phyloP scores from a whole-genome alignment of 23 tunicate species.

The Clavelina lepadiformis region DNA sequence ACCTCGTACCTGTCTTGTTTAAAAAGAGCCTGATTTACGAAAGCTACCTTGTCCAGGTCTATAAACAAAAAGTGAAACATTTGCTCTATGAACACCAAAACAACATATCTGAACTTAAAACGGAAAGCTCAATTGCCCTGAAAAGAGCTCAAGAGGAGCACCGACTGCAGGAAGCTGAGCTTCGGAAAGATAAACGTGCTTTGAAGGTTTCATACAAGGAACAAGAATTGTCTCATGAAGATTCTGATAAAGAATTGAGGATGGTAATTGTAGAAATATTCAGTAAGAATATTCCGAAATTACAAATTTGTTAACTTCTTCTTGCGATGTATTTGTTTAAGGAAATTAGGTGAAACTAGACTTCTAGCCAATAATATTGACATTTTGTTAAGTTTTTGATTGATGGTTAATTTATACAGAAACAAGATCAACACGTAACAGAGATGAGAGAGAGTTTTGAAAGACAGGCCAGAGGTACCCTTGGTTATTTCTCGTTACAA shows the following conservation, averaged over 20 bases:
- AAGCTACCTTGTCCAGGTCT: conserved; percentile 38
- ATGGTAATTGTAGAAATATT: conserved; percentile 26
- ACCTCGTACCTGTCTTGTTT: too few species aligned
- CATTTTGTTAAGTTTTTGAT: background rate
- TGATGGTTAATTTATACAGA: conserved; percentile 16
- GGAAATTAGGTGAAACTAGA: background rate
- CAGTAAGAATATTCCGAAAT: background rate
- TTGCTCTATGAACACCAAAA: conserved; percentile 97
- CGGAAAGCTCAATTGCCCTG: conserved; percentile 81
- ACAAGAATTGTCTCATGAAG: conserved; percentile 92
- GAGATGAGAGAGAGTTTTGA: conserved; percentile 68
- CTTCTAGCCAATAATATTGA: background rate
- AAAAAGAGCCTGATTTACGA: too few species aligned
- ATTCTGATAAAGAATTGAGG: conserved; percentile 78
- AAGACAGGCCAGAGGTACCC: conserved; percentile 84
- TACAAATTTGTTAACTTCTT: background rate
- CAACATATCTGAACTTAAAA: conserved; percentile 87
- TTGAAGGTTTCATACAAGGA: conserved; percentile 77
- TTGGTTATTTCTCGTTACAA: too few species aligned
- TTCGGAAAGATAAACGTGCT: conserved; percentile 83
- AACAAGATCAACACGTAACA: conserved; percentile 77
- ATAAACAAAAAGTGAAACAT: conserved; percentile 99
- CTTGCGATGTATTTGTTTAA: background rate
- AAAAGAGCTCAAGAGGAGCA: conserved; percentile 89
- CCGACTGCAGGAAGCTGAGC: conserved; percentile 69